Evolutionary conservation across 2,888 invertebrate genomes (phyloP).

Genomic region (Heliconius ismenius): DNA sequence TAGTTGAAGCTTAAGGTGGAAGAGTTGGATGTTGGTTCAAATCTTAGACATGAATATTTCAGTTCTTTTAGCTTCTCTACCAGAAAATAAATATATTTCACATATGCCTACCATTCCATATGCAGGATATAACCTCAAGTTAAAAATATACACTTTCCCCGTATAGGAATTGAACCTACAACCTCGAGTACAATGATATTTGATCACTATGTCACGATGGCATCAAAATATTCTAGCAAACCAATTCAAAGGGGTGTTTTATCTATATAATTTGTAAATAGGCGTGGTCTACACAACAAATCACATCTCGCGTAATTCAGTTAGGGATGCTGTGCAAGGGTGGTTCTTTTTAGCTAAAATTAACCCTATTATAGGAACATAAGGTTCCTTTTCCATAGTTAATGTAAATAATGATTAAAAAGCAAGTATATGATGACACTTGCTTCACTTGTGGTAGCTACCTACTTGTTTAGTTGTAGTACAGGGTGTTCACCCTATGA

Average conservation of each 20-base stretch:
- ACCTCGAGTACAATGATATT: not conserved
- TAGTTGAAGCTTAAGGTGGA: no score
- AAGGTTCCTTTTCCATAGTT: not conserved
- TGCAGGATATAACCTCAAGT: no score
- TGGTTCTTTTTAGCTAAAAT: conserved; percentile 14
- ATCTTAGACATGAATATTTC: no score
- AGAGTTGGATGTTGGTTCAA: no score
- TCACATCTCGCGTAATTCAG: conserved; percentile 47
- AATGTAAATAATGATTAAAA: not conserved
- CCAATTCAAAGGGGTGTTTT: not conserved
- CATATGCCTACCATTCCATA: no score
- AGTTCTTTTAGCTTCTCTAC: no score
- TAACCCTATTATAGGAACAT: not conserved
- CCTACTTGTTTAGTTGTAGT: not conserved
- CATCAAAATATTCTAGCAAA: not conserved
- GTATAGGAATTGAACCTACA: not conserved
- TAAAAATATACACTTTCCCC: no score
- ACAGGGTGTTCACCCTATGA: not conserved
- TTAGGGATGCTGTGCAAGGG: conserved; percentile 50
- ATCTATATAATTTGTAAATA: conserved; percentile 26
- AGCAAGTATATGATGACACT: conserved; percentile 10
- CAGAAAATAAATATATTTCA: no score
- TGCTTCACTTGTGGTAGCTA: not conserved
- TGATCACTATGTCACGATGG: no score
- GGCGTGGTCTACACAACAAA: conserved; percentile 55